A percentile compares a stretch with the other conserved stretches of the same genome.
Conservation (phyloP, 2,888 invertebrate species). For the Cremastinae sp. region DNA sequence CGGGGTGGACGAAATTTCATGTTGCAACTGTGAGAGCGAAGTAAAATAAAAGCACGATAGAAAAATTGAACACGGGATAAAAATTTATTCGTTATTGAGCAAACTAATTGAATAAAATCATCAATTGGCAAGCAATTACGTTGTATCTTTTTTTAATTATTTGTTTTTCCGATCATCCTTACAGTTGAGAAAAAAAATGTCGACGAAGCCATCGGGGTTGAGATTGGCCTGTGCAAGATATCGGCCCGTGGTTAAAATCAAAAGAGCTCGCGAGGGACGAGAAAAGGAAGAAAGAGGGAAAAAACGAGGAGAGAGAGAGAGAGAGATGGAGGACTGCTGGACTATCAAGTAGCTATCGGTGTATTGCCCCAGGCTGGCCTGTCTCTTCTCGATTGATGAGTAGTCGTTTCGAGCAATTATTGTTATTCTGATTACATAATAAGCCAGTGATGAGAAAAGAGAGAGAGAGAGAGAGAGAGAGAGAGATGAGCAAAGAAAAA, state of each 20-base stretch:
- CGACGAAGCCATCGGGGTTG: conserved; percentile 43
- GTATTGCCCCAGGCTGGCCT: conserved; percentile 70
- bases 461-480: conserved; percentile 42
- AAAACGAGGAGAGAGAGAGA: conserved; percentile 26
- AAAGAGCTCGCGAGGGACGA: conserved; percentile 25
- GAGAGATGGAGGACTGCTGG: conserved; percentile 35
- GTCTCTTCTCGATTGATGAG: conserved; percentile 77
- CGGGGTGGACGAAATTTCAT: too few species aligned
- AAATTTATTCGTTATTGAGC: too few species aligned
- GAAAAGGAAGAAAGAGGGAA: conserved; percentile 28
- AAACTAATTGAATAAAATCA: too few species aligned
- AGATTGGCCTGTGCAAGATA: conserved; percentile 38
- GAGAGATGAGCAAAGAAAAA: conserved; percentile 46
- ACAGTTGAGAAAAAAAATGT: conserved; percentile 39
- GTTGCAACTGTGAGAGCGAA: too few species aligned
- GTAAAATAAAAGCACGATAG: too few species aligned
- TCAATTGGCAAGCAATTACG: too few species aligned
- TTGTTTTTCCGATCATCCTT: conserved; percentile 18
- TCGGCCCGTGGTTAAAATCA: conserved; percentile 32
- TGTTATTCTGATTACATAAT: conserved; percentile 79
- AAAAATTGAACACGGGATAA: too few species aligned
- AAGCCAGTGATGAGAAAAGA: conserved; percentile 67
- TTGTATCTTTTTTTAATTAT: conserved; percentile 31
- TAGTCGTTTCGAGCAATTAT: conserved; percentile 77
- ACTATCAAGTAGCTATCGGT: conserved; percentile 60